Evolutionary conservation across 2,888 invertebrate species (phyloP).

Genomic region (Phragmatobia fuliginosa): DNA sequence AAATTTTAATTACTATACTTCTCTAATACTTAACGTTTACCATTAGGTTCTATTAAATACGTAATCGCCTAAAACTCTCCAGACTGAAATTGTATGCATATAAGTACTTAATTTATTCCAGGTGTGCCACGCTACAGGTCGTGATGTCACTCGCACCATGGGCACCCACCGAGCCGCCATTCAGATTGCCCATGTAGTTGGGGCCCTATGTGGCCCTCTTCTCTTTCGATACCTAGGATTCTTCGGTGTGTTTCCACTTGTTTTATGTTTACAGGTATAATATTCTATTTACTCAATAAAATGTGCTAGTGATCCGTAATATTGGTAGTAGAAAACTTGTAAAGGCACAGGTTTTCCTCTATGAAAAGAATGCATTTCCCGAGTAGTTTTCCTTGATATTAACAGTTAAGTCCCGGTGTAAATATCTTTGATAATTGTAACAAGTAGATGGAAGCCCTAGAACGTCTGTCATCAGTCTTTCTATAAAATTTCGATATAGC

Average conservation of each 20-base stretch:
- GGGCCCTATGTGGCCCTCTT: slow-evolving; percentile 92
- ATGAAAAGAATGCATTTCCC: too few species aligned
- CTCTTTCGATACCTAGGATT: slow-evolving; percentile 90
- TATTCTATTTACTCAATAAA: slow-evolving; percentile 44
- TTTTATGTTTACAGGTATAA: slow-evolving; percentile 81
- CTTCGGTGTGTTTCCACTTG: slow-evolving; percentile 90
- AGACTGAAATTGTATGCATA: background rate
- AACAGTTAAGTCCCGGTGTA: too few species aligned
- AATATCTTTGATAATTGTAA: too few species aligned
- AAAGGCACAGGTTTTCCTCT: background rate
- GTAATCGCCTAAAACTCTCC: background rate
- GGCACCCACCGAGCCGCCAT: slow-evolving; percentile 85
- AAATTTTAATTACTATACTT: too few species aligned
- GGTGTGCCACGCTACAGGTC: slow-evolving; percentile 80
- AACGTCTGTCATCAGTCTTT: too few species aligned
- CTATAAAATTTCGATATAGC: too few species aligned
- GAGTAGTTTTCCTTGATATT: too few species aligned
- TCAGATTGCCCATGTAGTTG: slow-evolving; percentile 83
- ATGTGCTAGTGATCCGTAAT: background rate
- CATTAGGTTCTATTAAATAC: background rate
- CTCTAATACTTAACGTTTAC: too few species aligned
- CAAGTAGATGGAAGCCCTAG: too few species aligned
- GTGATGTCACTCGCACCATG: slow-evolving; percentile 87
- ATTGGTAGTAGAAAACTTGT: background rate
- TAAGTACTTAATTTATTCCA: slow-evolving; percentile 42